These are phyloP conservation scores for Platycheirus rosarum DNA, from an alignment of 2,888 invertebrate species.

Conservation along the genomic window DNA sequence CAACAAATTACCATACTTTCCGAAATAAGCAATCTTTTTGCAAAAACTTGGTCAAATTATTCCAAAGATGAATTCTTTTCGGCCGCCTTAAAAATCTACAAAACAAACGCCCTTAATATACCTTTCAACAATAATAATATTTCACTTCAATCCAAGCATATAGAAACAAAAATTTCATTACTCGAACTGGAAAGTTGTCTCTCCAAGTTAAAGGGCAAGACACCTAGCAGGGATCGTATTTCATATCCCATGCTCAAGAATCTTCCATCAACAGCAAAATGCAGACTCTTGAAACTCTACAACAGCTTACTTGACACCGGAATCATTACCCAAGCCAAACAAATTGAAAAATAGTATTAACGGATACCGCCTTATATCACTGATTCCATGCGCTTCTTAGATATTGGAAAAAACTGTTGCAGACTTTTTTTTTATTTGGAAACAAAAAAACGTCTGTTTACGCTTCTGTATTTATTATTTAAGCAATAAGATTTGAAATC, in stretches of 20 bases:
- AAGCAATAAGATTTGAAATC: too few relatives aligned
- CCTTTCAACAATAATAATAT: neutral
- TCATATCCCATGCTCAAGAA: too few relatives aligned
- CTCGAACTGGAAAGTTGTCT: too few relatives aligned
- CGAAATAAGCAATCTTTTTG: conserved; percentile 7
- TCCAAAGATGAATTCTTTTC: neutral
- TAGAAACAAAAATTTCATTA: too few relatives aligned
- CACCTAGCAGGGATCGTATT: too few relatives aligned
- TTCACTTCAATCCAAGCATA: neutral
- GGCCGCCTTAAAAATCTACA: neutral
- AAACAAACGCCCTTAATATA: neutral
- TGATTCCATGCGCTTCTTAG: too few relatives aligned
- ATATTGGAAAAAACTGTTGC: conserved; percentile 10
- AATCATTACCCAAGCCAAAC: neutral
- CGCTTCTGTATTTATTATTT: too few relatives aligned
- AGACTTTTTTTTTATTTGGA: neutral
- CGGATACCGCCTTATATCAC: conserved; percentile 6
- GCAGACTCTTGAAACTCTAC: too few relatives aligned
- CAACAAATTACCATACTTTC: neutral
- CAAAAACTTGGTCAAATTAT: too few relatives aligned
- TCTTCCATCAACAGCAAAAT: too few relatives aligned
- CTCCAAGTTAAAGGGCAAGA: neutral
- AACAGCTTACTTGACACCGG: neutral
- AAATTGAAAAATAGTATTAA: neutral
- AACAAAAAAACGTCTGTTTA: conserved; percentile 1